phyloP scores from a whole-genome alignment of 1,140 invertebrate species.

The Scaptomyza graminum region DNA sequence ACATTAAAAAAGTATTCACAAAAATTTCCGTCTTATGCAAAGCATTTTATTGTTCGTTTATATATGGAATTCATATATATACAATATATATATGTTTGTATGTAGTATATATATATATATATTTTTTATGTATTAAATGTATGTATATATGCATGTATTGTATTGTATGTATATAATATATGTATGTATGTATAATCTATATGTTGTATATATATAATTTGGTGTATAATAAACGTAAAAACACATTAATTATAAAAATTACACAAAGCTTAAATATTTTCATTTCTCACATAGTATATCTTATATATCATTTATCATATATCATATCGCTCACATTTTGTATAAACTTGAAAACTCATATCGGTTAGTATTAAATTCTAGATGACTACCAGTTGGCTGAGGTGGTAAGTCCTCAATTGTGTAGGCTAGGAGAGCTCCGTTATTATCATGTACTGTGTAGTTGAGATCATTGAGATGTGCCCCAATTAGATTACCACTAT shows the following conservation, averaged over 20 bases:
- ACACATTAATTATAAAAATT: slow-evolving; percentile 78
- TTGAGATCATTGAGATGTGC: slow-evolving; percentile 77
- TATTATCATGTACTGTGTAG: slow-evolving; percentile 72
- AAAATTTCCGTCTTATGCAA: slow-evolving; percentile 52
- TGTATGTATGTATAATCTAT: slow-evolving; percentile 21
- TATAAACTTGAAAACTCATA: slow-evolving; percentile 81
- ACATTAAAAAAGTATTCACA: no score
- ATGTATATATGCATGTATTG: slow-evolving; percentile 55
- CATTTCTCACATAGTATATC: slow-evolving; percentile 20
- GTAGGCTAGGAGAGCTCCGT: slow-evolving; percentile 76
- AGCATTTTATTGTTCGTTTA: slow-evolving; percentile 74
- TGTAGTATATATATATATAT: slow-evolving; percentile 49
- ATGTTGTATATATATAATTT: slow-evolving; percentile 71
- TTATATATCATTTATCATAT: slow-evolving; percentile 66
- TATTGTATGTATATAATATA: slow-evolving; percentile 47
- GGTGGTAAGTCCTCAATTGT: slow-evolving; percentile 75
- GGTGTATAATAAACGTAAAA: slow-evolving; percentile 80
- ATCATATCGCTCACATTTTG: slow-evolving; percentile 61
- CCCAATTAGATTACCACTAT: slow-evolving; percentile 63
- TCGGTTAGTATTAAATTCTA: slow-evolving; percentile 81
- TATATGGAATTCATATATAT: slow-evolving; percentile 71
- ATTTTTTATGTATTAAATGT: slow-evolving; percentile 61
- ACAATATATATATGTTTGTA: slow-evolving; percentile 41
- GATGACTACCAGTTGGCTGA: slow-evolving; percentile 80
- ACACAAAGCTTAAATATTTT: slow-evolving; percentile 76